These are phyloP conservation scores for Polyommatus icarus DNA, from an alignment of 2,888 invertebrate species.

Conservation along the genomic window DNA sequence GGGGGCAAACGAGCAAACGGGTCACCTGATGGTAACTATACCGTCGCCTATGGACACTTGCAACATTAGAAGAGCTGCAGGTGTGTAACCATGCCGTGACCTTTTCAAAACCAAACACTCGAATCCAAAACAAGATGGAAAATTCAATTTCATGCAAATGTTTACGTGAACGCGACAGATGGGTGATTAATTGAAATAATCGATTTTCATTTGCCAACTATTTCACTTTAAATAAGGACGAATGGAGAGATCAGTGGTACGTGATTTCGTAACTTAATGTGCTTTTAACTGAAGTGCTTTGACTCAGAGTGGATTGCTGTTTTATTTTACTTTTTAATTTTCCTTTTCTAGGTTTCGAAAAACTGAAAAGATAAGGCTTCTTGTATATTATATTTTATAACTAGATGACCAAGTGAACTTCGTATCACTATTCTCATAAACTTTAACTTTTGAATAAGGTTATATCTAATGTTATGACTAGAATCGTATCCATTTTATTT, in stretches of 20 bases:
- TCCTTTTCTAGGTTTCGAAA: neutral
- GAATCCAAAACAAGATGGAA: neutral
- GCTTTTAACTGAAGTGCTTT: constrained; percentile 26
- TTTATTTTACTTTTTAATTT: constrained; percentile 12
- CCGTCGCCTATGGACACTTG: too few species aligned
- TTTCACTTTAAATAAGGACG: constrained; percentile 52
- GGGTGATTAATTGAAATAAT: constrained; percentile 10
- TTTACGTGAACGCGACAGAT: constrained; percentile 15
- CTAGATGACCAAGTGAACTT: too few species aligned
- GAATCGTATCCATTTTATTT: neutral
- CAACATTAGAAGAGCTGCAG: too few species aligned
- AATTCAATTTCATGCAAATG: constrained; percentile 26
- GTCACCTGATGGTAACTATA: too few species aligned
- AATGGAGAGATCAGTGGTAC: constrained; percentile 28
- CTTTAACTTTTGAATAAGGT: too few species aligned
- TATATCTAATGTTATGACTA: too few species aligned
- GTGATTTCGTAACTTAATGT: constrained; percentile 22
- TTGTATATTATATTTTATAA: too few species aligned
- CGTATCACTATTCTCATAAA: too few species aligned
- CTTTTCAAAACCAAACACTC: neutral
- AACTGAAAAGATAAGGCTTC: neutral
- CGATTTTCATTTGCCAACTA: constrained; percentile 26
- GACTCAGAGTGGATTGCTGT: neutral
- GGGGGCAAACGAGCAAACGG: too few species aligned
- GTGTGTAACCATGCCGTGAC: too few species aligned